Evolutionary conservation across 2,113 vertebrate genomes (phyloP).

Genomic region (Odocoileus hemionus): DNA sequence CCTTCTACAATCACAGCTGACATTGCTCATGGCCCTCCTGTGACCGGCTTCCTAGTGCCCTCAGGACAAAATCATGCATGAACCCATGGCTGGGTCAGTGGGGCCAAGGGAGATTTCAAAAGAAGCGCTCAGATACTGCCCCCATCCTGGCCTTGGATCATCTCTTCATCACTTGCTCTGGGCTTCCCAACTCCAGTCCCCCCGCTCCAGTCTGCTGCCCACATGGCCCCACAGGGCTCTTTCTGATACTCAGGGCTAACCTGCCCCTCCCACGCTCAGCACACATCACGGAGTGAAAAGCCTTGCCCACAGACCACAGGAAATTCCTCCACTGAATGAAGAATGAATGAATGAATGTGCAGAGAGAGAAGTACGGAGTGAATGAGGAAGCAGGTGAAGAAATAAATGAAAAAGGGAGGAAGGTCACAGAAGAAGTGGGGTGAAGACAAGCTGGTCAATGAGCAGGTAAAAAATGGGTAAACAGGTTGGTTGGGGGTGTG

Average conservation of each 20-base stretch:
- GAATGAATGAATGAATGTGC: neutral
- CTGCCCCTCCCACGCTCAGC: neutral
- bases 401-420: neutral
- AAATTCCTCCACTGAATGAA: neutral
- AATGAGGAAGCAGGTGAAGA: neutral
- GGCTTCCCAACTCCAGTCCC: neutral
- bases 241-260: neutral
- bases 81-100: neutral
- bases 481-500: accelerated
- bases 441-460: neutral
- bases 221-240: neutral
- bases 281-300: neutral
- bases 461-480: neutral
- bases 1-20: neutral
- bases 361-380: neutral
- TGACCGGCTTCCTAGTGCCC: neutral
- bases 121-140: neutral
- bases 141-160: neutral
- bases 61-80: neutral
- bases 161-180: neutral
- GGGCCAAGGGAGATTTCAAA: neutral
- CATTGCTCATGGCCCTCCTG: too few species aligned
- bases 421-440: neutral
- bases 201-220: neutral
- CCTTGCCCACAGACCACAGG: neutral